Evolutionary conservation across 2,113 vertebrate genomes (phyloP), one percentile per base, ranked within the genome.

Genomic region (Stomatorhinus ivindoensis): DNA sequence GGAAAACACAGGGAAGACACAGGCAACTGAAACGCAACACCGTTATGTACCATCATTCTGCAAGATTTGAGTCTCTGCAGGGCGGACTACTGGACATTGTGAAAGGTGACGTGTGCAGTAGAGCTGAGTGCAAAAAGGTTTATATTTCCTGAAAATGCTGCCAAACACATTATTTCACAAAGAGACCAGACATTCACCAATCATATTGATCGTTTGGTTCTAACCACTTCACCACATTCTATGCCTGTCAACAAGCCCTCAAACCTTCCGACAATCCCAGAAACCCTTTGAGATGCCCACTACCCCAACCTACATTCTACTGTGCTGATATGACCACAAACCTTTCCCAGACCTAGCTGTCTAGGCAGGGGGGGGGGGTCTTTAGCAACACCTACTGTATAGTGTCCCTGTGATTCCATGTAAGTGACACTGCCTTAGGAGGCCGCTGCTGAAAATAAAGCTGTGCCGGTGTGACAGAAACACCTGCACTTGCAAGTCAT

Each of bases 371-470:
- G 53, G 73, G 73, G 82, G 46, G n/a, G 53, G 21, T 17, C 1
- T 10, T 24, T 31, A 47, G 42, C 19, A 89, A 35, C 46, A 19
- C 31, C 6, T 51, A n/a, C n/a, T n/a, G n/a, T n/a, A 53, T 91
- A 87, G 82, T 87, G 69, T 89, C 65, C 35, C 88, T 48, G 24
- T 87, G 46, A 87, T 65, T 10, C 69, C 51, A 27, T 73, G 82
- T 84, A 86, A 90, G 86, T 91, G 82, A 90, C 91, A 90, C 35
- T 21, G 69, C 31, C 65, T 73, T n/a, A 61, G 19, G 11, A 24
- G 82, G 39, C 7, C 24, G 7, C 46, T 84, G 39, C 7, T 24
- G 19, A 55, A 65, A 27, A 35, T 46, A 47, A 55, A 90, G 39
- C 21, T n/a, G 24, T 89, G 19, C 1, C 53, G 65, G 15, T 19